phyloP scores from a whole-genome alignment of 2,888 invertebrate species.

The Drosophila atripex region DNA sequence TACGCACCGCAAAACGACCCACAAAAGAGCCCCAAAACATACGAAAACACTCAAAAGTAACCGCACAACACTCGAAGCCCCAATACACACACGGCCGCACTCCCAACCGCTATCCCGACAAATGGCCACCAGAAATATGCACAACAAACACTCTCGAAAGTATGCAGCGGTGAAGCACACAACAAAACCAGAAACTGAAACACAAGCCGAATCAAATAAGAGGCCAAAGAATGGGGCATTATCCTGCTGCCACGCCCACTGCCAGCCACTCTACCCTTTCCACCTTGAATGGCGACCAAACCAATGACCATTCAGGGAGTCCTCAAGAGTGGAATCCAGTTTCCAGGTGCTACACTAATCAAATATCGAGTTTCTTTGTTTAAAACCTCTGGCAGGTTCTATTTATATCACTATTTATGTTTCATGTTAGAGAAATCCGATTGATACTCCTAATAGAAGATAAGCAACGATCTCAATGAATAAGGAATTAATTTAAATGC shows the following conservation, averaged over 20 bases:
- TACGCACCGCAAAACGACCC: conserved; percentile 60
- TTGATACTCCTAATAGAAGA: too few species aligned
- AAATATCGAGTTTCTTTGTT: neutral
- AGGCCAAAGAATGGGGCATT: conserved; percentile 35
- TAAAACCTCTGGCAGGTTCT: neutral
- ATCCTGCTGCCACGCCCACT: conserved; percentile 46
- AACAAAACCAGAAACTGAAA: conserved; percentile 27
- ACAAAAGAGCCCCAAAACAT: conserved; percentile 55
- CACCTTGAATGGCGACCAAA: conserved; percentile 22
- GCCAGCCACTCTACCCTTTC: neutral
- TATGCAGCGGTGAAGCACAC: conserved; percentile 38
- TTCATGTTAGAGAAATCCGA: too few species aligned
- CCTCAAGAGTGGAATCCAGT: conserved; percentile 20
- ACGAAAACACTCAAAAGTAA: conserved; percentile 51
- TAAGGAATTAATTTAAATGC: neutral
- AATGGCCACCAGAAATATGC: conserved; percentile 66
- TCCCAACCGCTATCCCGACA: conserved; percentile 35
- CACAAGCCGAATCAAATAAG: conserved; percentile 32
- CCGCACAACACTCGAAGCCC: conserved; percentile 43
- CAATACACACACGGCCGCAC: conserved; percentile 40
- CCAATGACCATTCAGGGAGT: conserved; percentile 38
- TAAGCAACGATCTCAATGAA: too few species aligned
- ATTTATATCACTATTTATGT: too few species aligned
- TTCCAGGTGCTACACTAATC: neutral
- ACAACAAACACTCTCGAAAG: conserved; percentile 56